Evolutionary conservation across 2,888 invertebrate genomes (phyloP), one percentile per base, ranked within the genome.

Genomic region (Ichneumon xanthorius): DNA sequence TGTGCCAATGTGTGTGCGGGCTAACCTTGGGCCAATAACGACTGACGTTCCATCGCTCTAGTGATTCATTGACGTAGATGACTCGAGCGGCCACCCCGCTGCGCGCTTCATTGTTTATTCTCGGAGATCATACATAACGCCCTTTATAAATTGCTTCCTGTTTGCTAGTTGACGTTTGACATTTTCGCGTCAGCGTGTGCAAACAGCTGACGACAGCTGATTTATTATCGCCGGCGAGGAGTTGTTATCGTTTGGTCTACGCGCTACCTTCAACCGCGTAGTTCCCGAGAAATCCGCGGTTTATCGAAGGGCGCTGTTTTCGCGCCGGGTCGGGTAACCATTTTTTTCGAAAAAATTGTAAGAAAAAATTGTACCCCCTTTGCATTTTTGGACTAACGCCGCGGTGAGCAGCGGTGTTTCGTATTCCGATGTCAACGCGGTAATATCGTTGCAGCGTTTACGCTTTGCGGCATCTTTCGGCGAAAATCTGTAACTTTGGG

Each of bases 111-210:
- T 63, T 63, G n/a, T 63, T 30, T 33, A 33, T 30, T 63, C 33
- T 11, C 33, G 26, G 7, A 63, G 30, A 55, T 55, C 68, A 40
- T 37, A 22, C 19, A 73, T 45, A 45, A 73, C 19, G 22, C 26
- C 45, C n/a, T 14, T n/a, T 14, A 14, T 45, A 26, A 61, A 58
- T 45, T 9, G 22, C 58, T 45, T 14, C 37, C 37, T 55, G 37
- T 14, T 71, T 33, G 16, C 14, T 50, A 30, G 22, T 72, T 58
- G 58, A 73, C 58, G 58, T 73, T 73, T 58, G 58, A 61, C 61
- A 58, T 72, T 58, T 58, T 40, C 16, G 6, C 16, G n/a, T 33
- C 33, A 33, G 26, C 63, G 6, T 63, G 4, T 6, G 4, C 30
- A 33, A 63, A 63, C 63, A 33, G 63, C 63, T 33, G 63, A 63